phyloP scores from a whole-genome alignment of 1,140 invertebrate genomes.

The Diprion similis region DNA sequence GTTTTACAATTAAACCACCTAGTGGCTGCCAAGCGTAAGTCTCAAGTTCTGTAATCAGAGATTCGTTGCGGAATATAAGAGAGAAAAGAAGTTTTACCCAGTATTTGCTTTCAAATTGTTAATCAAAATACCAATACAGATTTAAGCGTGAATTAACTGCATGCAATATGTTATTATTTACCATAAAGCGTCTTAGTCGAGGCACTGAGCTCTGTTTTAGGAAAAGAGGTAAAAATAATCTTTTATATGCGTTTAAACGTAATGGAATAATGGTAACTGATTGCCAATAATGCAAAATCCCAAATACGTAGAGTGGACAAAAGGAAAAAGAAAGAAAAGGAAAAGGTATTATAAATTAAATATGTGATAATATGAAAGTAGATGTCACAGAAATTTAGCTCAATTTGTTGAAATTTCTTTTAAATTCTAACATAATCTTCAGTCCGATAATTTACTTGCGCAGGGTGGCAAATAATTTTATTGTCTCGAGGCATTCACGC shows the following conservation, averaged over 20 bases:
- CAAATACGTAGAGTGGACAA: not conserved
- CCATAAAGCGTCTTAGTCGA: not conserved
- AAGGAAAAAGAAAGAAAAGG: not conserved
- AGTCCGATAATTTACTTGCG: not conserved
- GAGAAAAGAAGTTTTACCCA: too few species aligned
- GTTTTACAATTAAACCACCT: too few species aligned
- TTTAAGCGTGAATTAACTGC: not conserved
- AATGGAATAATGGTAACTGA: too few species aligned
- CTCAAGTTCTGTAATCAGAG: too few species aligned
- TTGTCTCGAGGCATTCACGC: not conserved
- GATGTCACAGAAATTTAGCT: too few species aligned
- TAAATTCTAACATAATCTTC: not conserved
- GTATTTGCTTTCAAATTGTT: too few species aligned
- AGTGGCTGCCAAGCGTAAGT: too few species aligned
- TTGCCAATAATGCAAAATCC: not conserved
- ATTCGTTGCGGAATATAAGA: too few species aligned
- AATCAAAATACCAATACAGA: too few species aligned
- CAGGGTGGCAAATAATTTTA: not conserved
- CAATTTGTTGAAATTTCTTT: not conserved
- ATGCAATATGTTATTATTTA: slow-evolving; percentile 4
- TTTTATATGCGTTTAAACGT: too few species aligned
- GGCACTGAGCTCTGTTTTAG: not conserved
- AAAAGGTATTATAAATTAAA: not conserved
- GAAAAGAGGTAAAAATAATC: not conserved
- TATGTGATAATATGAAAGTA: too few species aligned